Evolutionary conservation across 2,113 vertebrate genomes (phyloP), one percentile per base, ranked within the genome.

Genomic region (Vireo altiloquus): DNA sequence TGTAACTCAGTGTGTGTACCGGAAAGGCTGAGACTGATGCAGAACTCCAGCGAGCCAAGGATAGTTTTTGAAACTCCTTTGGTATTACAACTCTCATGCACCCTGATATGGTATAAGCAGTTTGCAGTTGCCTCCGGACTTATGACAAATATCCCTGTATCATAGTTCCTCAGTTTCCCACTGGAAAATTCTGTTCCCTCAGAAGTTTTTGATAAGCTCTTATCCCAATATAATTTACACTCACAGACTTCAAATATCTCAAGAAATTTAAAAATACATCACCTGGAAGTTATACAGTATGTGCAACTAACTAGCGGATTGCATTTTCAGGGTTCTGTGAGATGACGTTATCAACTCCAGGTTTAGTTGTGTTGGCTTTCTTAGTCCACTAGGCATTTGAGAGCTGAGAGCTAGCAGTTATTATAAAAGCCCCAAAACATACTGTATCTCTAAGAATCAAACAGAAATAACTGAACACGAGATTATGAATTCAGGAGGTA

Each of bases 1-100:
- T 46, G 44, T 13, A 82, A 50, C 60, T 81, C 70, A 33, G 30
- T 7, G 16, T 3, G 2, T 1, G 0, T 6, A 46, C 33, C 1
- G 0, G 68, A 42, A 60, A 93, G 33, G 59, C n/a, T 63, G 63
- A 85, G n/a, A 10, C 33, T 70, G 64, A 70, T 35, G 16, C 16
- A 39, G 40, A 89, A 60, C 47, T 92, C 28, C 35, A 80, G 8
- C 16, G 25, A 89, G 57, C 35, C 44, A 71, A 53, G 5, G 6
- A 37, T 6, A 79, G 20, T 15, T 70, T 66, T 70, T 33, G 54
- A 63, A 79, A 56, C 37, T 21, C 18, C 19, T 44, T 60, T 82
- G 54, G 33, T 76, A 53, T 23, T 47, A 59, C 3, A 57, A 31
- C 22, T 63, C 54, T 59, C 24, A 44, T 14, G 23, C 16, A 74